Conservation (phyloP, 2,797 vertebrate species). For the Lindbergichthys nudifrons region DNA sequence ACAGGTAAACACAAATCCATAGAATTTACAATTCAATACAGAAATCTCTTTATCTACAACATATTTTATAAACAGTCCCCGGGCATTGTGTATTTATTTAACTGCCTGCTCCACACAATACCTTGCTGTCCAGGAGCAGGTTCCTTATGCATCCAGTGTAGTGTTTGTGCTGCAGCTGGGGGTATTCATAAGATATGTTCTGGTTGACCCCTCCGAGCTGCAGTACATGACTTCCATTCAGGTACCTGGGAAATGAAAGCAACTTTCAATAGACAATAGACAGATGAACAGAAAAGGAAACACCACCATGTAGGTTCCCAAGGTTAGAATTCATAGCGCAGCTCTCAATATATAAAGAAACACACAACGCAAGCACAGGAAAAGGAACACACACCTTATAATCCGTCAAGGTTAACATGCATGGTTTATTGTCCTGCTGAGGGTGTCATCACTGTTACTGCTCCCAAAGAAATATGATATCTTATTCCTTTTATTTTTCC, state of each 20-base stretch:
- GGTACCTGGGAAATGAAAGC: constrained; percentile 74
- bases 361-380: background rate
- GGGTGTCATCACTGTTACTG: constrained; percentile 42
- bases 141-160: constrained; percentile 87
- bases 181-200: constrained; percentile 84
- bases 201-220: constrained; percentile 88
- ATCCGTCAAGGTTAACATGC: constrained; percentile 49
- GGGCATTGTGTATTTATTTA: background rate
- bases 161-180: constrained; percentile 84
- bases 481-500: constrained; percentile 37
- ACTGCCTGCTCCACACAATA: constrained; percentile 50
- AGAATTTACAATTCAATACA: background rate
- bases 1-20: constrained; percentile 20
- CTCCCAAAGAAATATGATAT: constrained; percentile 51
- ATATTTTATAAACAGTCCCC: background rate
- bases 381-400: background rate
- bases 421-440: constrained; percentile 32
- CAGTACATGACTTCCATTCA: constrained; percentile 85
- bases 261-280: constrained; percentile 25
- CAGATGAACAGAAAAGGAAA: constrained; percentile 18
- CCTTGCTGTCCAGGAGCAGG: constrained; percentile 88
- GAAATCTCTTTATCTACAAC: constrained; percentile 4
- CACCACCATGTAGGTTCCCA: background rate
- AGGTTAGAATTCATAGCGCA: constrained; percentile 46
- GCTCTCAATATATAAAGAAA: constrained; percentile 18